phyloP scores from a whole-genome alignment of 2,113 vertebrate genomes.

The Taurulus bubalis region DNA sequence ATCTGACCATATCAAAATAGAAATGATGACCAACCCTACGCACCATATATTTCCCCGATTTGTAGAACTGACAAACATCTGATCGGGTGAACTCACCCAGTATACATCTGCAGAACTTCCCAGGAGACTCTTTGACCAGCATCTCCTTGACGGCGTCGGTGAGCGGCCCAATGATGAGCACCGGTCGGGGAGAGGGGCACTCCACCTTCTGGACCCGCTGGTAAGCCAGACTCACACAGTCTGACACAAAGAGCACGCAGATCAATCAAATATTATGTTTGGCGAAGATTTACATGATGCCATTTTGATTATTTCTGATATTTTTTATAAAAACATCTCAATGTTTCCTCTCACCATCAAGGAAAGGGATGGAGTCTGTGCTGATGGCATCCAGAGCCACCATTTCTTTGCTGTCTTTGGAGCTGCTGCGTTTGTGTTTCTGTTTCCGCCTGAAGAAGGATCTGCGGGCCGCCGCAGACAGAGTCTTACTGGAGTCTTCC shows the following conservation, averaged over 20 bases:
- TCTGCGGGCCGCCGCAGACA: constrained; percentile 94
- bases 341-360: constrained; percentile 88
- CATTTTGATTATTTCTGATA: background rate
- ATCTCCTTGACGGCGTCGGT: constrained; percentile 98
- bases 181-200: constrained; percentile 91
- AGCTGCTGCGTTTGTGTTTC: constrained; percentile 97
- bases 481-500: constrained; percentile 92
- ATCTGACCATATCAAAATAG: background rate
- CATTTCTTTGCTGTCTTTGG: constrained; percentile 96
- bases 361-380: constrained; percentile 94
- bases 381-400: constrained; percentile 94
- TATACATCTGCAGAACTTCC: constrained; percentile 96
- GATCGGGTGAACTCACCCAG: constrained; percentile 85
- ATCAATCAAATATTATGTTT: background rate
- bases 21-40: background rate
- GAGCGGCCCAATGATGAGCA: constrained; percentile 94
- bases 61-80: constrained; percentile 12
- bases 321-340: background rate
- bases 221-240: constrained; percentile 93
- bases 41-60: background rate
- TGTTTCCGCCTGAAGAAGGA: constrained; percentile 97
- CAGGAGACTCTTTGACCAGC: constrained; percentile 94
- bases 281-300: background rate
- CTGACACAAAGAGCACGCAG: constrained; percentile 73
- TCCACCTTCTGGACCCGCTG: constrained; percentile 97